phyloP scores from a whole-genome alignment of 2,113 vertebrate species.

The Amblyopsis rosae region DNA sequence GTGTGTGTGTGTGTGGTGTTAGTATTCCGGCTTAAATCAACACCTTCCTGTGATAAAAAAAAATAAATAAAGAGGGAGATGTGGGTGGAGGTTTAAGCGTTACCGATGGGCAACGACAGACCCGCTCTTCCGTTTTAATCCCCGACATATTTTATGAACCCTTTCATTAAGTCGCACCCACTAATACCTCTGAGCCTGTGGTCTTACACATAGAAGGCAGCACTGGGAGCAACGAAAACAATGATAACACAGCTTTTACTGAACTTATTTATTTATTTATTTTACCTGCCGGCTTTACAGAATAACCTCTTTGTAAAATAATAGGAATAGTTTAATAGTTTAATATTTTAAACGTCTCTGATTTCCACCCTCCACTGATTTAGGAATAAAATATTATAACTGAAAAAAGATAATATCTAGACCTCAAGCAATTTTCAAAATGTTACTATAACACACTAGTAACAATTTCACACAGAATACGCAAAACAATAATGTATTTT shows the following conservation, averaged over 20 bases:
- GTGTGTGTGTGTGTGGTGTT: not conserved
- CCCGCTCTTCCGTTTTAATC: constrained; percentile 62
- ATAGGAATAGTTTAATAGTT: constrained; percentile 34
- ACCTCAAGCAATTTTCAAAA: too few species aligned
- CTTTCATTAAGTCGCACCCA: constrained; percentile 57
- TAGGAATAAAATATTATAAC: too few species aligned
- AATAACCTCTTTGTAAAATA: constrained; percentile 36
- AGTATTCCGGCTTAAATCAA: constrained; percentile 30
- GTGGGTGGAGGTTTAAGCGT: constrained; percentile 61
- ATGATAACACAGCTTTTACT: constrained; percentile 6
- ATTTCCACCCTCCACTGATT: too few species aligned
- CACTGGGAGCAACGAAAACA: constrained; percentile 28
- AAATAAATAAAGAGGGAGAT: constrained; percentile 38
- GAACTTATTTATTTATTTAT: constrained; percentile 11
- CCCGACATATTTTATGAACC: constrained; percentile 77
- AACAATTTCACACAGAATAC: not conserved
- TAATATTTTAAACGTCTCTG: constrained; percentile 14
- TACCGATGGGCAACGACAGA: constrained; percentile 54
- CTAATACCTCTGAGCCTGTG: constrained; percentile 54
- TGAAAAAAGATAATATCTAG: not conserved
- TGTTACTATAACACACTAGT: too few species aligned
- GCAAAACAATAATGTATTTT: not conserved
- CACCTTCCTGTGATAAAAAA: constrained; percentile 4
- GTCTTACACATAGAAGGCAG: constrained; percentile 32
- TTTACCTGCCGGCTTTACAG: constrained; percentile 57